These are phyloP conservation scores for Neocrepidodera transversa DNA, from an alignment of 2,888 invertebrate genomes.

Conservation along the genomic window DNA sequence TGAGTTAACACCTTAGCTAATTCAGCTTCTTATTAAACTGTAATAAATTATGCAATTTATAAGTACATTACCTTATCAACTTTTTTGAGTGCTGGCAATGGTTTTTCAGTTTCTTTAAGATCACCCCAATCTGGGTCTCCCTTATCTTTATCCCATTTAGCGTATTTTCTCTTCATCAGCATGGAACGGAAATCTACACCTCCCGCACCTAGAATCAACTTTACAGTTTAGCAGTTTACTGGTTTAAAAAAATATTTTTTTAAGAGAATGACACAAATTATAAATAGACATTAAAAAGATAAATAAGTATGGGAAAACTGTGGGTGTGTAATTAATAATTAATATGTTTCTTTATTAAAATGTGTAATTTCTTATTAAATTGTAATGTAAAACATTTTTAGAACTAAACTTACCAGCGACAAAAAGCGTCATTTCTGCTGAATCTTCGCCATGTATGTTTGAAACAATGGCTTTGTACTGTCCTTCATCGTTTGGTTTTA, in stretches of 20 bases:
- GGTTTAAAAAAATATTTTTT: too few relatives aligned
- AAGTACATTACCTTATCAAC: constrained; percentile 93
- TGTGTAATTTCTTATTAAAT: too few relatives aligned
- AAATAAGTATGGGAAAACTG: too few relatives aligned
- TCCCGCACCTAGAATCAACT: constrained; percentile 76
- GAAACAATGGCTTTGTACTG: constrained; percentile 92
- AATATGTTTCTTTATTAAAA: too few relatives aligned
- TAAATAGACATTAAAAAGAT: too few relatives aligned
- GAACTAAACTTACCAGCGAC: constrained; percentile 81
- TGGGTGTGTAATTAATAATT: too few relatives aligned
- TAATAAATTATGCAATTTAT: too few relatives aligned
- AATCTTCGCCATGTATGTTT: constrained; percentile 94
- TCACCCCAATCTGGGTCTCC: constrained; percentile 93
- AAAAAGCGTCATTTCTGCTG: constrained; percentile 94
- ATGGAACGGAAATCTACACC: constrained; percentile 99
- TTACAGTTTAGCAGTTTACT: not conserved
- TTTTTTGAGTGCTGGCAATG: constrained; percentile 86
- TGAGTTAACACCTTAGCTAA: too few relatives aligned
- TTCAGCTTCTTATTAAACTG: too few relatives aligned
- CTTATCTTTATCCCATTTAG: constrained; percentile 91
- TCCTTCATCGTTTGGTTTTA: constrained; percentile 96
- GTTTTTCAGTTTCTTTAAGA: constrained; percentile 90
- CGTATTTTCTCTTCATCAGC: constrained; percentile 95
- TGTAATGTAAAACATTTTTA: not conserved
- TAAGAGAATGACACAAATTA: too few relatives aligned